Percentiles rank a stretch among this genome's conserved stretches.
Evolutionary conservation across 2,888 invertebrate species (phyloP).

Genomic region (Ormyrus pomaceus): DNA sequence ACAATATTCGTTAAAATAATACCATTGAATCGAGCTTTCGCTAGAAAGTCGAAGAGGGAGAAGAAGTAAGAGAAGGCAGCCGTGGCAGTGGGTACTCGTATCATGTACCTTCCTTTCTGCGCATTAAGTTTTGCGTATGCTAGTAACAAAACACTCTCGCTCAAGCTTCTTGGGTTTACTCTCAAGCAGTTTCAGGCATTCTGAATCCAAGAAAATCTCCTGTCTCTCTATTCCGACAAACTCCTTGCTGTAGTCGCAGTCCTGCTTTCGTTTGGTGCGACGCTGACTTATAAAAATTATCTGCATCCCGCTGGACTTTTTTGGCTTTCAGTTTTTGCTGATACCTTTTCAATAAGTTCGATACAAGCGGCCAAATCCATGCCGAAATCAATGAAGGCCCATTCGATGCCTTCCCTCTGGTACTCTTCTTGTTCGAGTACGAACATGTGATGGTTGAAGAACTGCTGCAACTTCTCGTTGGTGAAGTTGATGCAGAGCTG

Average conservation of each 20-base stretch:
- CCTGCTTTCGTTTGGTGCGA: neutral
- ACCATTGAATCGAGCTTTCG: conserved; percentile 12
- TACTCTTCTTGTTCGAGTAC: conserved; percentile 98
- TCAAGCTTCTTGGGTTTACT: conserved; percentile 37
- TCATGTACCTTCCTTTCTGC: conserved; percentile 58
- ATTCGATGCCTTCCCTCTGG: conserved; percentile 94
- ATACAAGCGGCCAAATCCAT: conserved; percentile 97
- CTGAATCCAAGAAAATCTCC: neutral
- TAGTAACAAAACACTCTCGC: conserved; percentile 35
- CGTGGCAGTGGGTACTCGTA: conserved; percentile 58
- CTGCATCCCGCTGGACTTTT: neutral
- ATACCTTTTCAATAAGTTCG: conserved; percentile 95
- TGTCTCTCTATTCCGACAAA: neutral
- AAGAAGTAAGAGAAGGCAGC: conserved; percentile 22
- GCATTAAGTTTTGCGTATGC: conserved; percentile 34
- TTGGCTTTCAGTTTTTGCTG: conserved; percentile 14
- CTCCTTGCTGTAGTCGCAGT: conserved; percentile 1
- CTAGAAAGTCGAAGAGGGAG: conserved; percentile 2
- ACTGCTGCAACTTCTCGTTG: conserved; percentile 98
- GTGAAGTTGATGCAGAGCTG: conserved; percentile 99
- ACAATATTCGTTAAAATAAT: conserved; percentile 9
- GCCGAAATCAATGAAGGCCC: conserved; percentile 98
- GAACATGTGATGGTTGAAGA: conserved; percentile 99
- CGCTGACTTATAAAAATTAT: conserved; percentile 15
- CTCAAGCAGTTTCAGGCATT: conserved; percentile 29